Percentiles rank a stretch among this genome's conserved stretches.
These are phyloP conservation scores for Allobates femoralis DNA, from an alignment of 2,797 vertebrate genomes.

Conservation along the genomic window DNA sequence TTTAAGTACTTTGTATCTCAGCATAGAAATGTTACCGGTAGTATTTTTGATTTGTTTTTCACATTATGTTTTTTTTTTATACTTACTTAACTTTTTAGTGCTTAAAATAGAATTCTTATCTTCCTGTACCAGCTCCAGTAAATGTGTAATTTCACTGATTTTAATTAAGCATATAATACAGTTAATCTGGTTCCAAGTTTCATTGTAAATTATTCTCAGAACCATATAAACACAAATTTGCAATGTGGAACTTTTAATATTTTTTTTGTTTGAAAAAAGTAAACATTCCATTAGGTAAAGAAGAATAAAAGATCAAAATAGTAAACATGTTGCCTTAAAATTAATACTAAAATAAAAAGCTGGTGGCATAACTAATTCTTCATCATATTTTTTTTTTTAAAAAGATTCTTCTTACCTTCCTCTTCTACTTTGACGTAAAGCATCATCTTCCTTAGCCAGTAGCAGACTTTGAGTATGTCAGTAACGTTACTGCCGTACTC, in stretches of 20 bases:
- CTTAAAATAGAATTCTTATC: constrained; percentile 39
- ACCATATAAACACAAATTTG: constrained; percentile 5
- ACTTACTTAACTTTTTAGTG: background rate
- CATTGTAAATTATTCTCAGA: constrained; percentile 28
- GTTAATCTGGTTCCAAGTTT: constrained; percentile 10
- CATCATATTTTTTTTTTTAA: too few species aligned
- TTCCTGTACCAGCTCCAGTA: constrained; percentile 28
- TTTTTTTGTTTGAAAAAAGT: background rate
- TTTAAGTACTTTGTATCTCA: too few species aligned
- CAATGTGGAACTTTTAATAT: background rate
- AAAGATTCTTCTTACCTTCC: too few species aligned
- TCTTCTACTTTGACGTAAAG: too few species aligned
- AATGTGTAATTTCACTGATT: constrained; percentile 26
- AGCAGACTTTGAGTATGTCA: too few species aligned
- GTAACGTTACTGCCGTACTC: too few species aligned
- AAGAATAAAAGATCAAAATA: background rate
- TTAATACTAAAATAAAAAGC: background rate
- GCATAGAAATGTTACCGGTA: background rate
- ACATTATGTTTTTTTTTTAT: constrained; percentile 12
- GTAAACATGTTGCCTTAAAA: background rate
- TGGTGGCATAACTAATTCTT: too few species aligned
- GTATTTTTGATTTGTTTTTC: background rate
- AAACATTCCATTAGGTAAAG: background rate
- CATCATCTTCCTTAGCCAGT: too few species aligned
- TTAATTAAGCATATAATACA: constrained; percentile 36